Percentiles rank a stretch among this genome's conserved stretches.
phyloP scores from a whole-genome alignment of 2,888 invertebrate genomes.

The Schrankia costaestrigalis region DNA sequence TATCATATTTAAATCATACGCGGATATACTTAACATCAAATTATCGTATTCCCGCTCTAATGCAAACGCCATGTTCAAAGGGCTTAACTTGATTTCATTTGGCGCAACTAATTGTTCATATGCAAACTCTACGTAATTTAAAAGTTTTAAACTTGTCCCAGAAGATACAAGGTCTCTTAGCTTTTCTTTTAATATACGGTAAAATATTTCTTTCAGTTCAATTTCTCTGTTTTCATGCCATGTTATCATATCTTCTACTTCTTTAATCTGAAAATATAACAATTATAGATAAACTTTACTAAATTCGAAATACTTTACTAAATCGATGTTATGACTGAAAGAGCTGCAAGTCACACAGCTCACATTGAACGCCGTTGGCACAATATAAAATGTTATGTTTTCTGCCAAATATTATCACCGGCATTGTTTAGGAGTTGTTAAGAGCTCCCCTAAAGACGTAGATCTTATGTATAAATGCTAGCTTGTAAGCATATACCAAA shows the following conservation, averaged over 20 bases:
- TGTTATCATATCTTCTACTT: slow-evolving; percentile 51
- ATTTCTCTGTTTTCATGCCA: slow-evolving; percentile 53
- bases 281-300: no score
- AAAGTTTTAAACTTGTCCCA: slow-evolving; percentile 80
- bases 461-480: no score
- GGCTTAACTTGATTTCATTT: slow-evolving; percentile 81
- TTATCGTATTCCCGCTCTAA: slow-evolving; percentile 78
- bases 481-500: no score
- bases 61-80: slow-evolving; percentile 81
- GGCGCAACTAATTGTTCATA: slow-evolving; percentile 82
- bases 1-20: slow-evolving; percentile 56
- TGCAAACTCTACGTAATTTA: slow-evolving; percentile 83
- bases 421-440: no score
- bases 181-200: slow-evolving; percentile 57
- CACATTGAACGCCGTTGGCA: no score
- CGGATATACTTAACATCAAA: slow-evolving; percentile 62
- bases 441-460: no score
- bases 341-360: no score
- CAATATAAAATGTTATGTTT: no score
- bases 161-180: slow-evolving; percentile 80
- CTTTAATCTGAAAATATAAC: slow-evolving; percentile 56
- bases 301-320: no score
- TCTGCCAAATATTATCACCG: no score
- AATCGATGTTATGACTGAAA: no score
- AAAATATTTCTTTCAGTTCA: slow-evolving; percentile 63